These are phyloP conservation scores for Ommatoiulus sabulosus DNA, from an alignment of 2,888 invertebrate species.

Conservation along the genomic window DNA sequence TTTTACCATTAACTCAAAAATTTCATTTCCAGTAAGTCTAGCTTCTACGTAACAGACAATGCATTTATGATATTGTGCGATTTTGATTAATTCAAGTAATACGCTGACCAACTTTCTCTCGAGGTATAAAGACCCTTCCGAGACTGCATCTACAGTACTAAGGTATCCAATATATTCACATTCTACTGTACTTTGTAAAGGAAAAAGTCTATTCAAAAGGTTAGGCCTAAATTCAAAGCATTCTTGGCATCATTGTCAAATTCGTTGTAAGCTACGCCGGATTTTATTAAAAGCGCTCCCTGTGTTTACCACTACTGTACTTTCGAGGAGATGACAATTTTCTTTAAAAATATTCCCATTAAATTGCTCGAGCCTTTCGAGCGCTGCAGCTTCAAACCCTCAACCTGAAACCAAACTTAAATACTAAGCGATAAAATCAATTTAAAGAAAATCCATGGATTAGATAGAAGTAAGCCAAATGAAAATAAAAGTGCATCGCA, in stretches of 20 bases:
- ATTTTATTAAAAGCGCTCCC: slow-evolving; percentile 13
- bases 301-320: neutral
- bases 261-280: neutral
- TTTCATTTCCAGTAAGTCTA: neutral
- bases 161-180: neutral
- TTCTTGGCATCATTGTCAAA: slow-evolving; percentile 34
- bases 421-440: slow-evolving; percentile 35
- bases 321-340: slow-evolving; percentile 7
- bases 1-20: neutral
- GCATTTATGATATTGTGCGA: neutral
- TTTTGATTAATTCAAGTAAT: slow-evolving; percentile 11
- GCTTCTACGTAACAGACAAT: neutral
- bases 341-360: slow-evolving; percentile 37
- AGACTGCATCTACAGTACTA: neutral
- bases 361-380: slow-evolving; percentile 13
- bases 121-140: neutral
- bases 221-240: slow-evolving; percentile 29
- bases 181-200: neutral
- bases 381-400: neutral
- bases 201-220: neutral
- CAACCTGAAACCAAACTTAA: slow-evolving; percentile 39
- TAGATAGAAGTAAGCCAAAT: slow-evolving; percentile 48
- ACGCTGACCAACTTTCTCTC: neutral
- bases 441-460: slow-evolving; percentile 42
- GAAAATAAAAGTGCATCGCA: slow-evolving; percentile 14